Conservation (phyloP, 2,888 invertebrate species). For the Ischnura elegans region DNA sequence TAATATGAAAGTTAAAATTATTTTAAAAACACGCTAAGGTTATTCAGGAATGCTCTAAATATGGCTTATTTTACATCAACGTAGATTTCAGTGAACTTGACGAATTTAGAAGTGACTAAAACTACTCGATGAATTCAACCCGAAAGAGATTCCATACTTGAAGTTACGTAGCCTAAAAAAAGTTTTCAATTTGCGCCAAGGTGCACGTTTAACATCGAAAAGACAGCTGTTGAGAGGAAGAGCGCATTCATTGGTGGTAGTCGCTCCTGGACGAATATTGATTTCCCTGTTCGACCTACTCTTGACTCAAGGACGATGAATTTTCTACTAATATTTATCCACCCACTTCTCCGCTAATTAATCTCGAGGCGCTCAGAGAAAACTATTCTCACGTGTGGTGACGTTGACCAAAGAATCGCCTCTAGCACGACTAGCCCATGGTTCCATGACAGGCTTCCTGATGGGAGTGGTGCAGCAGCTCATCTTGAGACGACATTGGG, state of each 20-base stretch:
- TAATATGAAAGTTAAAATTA: too few species aligned
- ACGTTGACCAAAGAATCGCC: background rate
- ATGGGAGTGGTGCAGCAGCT: background rate
- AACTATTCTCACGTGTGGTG: background rate
- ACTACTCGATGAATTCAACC: background rate
- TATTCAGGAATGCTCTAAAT: too few species aligned
- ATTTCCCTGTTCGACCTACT: background rate
- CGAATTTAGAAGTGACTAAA: background rate
- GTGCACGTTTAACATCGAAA: background rate
- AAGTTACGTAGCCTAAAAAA: background rate
- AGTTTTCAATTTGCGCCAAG: background rate
- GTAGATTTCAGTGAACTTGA: background rate
- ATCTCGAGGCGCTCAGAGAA: background rate
- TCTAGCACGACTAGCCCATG: background rate
- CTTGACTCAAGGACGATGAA: background rate
- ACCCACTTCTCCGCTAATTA: constrained; percentile 7
- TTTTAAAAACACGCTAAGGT: too few species aligned
- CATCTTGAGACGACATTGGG: too few species aligned
- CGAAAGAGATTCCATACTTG: background rate
- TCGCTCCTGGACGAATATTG: background rate
- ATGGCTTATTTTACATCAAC: too few species aligned
- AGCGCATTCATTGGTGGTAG: background rate
- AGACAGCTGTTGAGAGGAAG: background rate
- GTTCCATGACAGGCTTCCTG: background rate
- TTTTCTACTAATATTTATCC: constrained; percentile 22